Evolutionary conservation across 2,113 vertebrate genomes (phyloP), one percentile per base, ranked within the genome.

Genomic region (Tilapia sparmanii): DNA sequence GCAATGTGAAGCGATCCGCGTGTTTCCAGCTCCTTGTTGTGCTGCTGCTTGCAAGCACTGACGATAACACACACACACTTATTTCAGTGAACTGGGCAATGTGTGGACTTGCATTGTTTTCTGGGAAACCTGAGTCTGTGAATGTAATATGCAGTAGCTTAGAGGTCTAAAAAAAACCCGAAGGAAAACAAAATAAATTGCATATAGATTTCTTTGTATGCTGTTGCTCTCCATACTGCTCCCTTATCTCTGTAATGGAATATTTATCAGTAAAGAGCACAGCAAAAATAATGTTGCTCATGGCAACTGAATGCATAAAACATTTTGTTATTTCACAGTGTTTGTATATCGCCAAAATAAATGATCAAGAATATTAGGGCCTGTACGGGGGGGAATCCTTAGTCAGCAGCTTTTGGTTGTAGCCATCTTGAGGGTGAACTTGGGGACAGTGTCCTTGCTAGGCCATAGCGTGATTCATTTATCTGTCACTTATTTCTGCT

Each of bases 181-280:
- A 52, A 79, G 22, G 71, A 86, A 85, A 89, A 88, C 83, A 68
- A 88, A 95, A 91, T 82, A 87, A 93, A 92, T 87, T 86, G 87
- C 89, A 82, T 90, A 92, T 91, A 84, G 86, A 91, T 91, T 90
- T 89, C 81, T 91, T 87, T 89, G 59, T 82, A 61, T 86, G 89
- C 80, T 10, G n/a, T 54, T 59, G 81, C 87, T 86, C 84, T 86
- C 89, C 82, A 73, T 88, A 61, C 87, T 4, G 19, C 86, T 18
- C 79, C 66, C 89, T 93, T 95, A 95, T 96, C 94, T 93, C 88
- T 80, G 26, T 95, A 96, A 95, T 95, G 92, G 94, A 95, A 94
- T 96, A 94, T 94, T 93, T 96, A 94, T 95, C 92, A 84, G 92
- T 24, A 61, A 83, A 71, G 61, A 63, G 50, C 73, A 91, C 79